Percentiles rank a stretch among this genome's conserved stretches.
Conservation (phyloP, 2,113 vertebrate genomes). For the Tursiops truncatus region DNA sequence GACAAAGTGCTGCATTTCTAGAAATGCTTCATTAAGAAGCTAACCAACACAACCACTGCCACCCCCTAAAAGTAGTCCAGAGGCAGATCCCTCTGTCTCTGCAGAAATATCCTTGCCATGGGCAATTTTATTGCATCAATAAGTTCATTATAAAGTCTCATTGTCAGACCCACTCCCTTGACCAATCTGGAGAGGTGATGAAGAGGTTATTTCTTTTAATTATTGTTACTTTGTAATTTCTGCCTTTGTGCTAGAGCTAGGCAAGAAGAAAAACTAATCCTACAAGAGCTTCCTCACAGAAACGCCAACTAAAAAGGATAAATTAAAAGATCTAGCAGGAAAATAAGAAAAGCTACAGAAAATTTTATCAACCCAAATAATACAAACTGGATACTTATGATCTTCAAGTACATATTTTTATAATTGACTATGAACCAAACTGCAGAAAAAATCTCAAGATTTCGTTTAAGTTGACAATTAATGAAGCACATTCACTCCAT, state of each 20-base stretch:
- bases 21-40: slow-evolving; percentile 61
- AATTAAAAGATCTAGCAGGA: not conserved
- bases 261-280: slow-evolving; percentile 8
- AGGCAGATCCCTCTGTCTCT: not conserved
- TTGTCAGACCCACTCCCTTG: not conserved
- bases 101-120: not conserved
- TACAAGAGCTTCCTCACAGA: not conserved
- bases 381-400: not conserved
- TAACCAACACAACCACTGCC: not conserved
- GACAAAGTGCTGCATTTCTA: slow-evolving; percentile 46
- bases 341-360: not conserved
- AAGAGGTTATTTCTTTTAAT: not conserved
- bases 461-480: not conserved
- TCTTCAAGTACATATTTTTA: not conserved
- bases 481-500: not conserved
- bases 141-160: not conserved
- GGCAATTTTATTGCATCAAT: not conserved
- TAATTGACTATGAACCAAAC: not conserved
- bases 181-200: not conserved
- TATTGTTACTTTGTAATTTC: slow-evolving; percentile 19
- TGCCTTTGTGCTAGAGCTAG: not conserved
- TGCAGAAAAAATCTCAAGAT: not conserved
- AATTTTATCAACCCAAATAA: not conserved
- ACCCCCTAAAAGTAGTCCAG: not conserved
- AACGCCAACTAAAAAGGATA: not conserved